Percentiles rank a stretch among this genome's conserved stretches.
These are phyloP conservation scores for Phaethornis superciliosus DNA, from an alignment of 2,113 vertebrate species.

Conservation along the genomic window DNA sequence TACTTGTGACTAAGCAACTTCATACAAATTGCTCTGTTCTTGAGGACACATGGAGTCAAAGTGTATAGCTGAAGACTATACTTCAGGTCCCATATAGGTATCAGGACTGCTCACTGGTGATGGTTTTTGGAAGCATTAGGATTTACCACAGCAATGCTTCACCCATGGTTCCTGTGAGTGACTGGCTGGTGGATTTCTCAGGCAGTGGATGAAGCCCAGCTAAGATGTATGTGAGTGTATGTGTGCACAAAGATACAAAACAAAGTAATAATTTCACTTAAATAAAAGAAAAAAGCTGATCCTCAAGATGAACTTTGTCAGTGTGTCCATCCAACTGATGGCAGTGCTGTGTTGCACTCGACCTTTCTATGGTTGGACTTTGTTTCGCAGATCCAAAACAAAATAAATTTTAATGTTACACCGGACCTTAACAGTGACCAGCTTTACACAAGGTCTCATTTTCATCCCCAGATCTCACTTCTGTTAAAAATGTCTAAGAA, in stretches of 20 bases:
- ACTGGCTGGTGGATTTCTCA: background rate
- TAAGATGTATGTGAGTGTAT: background rate
- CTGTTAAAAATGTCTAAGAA: background rate
- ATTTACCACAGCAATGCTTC: background rate
- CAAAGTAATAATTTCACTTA: background rate
- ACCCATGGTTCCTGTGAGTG: background rate
- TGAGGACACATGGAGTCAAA: accelerated
- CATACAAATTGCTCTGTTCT: background rate
- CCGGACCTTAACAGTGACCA: too few species aligned
- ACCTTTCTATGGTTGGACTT: too few species aligned
- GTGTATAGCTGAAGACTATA: background rate
- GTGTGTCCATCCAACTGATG: background rate
- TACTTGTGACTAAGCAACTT: background rate
- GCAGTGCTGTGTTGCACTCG: background rate
- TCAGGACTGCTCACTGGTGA: background rate
- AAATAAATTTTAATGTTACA: too few species aligned
- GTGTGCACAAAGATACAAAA: background rate
- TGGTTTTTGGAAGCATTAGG: background rate
- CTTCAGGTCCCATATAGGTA: background rate
- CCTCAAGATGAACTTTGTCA: background rate
- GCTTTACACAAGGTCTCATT: background rate
- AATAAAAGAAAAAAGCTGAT: background rate
- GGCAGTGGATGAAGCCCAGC: background rate
- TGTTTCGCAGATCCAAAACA: too few species aligned
- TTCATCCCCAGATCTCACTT: background rate